Base-by-base conservation (phyloP, 64 coral and sea anemone species). In the Anthopleura sola region DNA sequence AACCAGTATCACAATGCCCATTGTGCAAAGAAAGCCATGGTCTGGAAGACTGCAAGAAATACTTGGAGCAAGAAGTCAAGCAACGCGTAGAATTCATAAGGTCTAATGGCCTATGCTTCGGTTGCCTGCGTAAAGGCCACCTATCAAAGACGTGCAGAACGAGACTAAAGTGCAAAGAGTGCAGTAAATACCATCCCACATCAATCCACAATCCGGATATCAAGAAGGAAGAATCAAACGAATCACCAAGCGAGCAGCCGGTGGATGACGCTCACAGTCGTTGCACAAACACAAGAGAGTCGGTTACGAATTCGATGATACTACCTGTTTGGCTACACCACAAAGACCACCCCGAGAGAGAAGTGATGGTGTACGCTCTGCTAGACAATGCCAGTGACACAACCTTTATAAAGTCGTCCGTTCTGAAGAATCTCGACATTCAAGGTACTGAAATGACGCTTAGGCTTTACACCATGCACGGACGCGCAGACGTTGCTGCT, bases 401-500 rank as follows among this genome's bases (percentile, higher is more conserved):
- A 11, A 83, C 79, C 5, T 89, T 83, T 21, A 39, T 89, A 7
- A 82, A 26, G 5, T 68, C 24, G 56, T 71, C 57, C 20, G 28
- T 49, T 3, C 36, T 88, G 2, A 20, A 78, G 11, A 26, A 88
- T 6, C 31, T 88, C 20, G 78, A 40, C 5, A 2, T 88, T 1
- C 23, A 82, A n/a, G 81, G 64, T 17, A 12, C 28, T 5, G 66
- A 23, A 36, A 33, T 78, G 1, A 49, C 64, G 6, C 81, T 90
- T 6, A 90, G 78, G 29, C 64, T 90, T 1, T 75, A 32, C 16
- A 90, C 88, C 47, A 90, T 90, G 81, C 81, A 84, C 26, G 88
- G 88, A 44, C 4, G 9, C 40, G 40, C 4, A 8, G 40, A 6
- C 40, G 9, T 44, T 8, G 4, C 4, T 6, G 40, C 9, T 8